Conservation (phyloP, 2,888 invertebrate genomes). For the Apamea crenata region DNA sequence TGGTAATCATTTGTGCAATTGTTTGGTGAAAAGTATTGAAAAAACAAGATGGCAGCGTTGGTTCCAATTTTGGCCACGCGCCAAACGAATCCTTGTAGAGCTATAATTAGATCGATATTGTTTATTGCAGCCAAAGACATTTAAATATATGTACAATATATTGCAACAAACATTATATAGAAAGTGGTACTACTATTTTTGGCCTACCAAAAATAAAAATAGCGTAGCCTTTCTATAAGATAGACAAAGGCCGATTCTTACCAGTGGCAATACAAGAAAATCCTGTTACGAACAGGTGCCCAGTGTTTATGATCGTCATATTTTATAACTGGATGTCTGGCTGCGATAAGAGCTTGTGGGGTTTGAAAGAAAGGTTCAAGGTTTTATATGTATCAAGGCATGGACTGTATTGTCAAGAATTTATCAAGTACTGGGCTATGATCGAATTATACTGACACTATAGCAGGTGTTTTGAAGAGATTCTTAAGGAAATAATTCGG, state of each 20-base stretch:
- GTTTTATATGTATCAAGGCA: slow-evolving; percentile 12
- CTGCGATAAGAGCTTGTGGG: slow-evolving; percentile 32
- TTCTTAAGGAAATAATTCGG: slow-evolving; percentile 10
- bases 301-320: slow-evolving; percentile 50
- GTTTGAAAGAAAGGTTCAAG: slow-evolving; percentile 41
- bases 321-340: slow-evolving; percentile 38
- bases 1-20: neutral
- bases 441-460: neutral
- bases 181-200: neutral
- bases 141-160: neutral
- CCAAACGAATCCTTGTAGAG: neutral
- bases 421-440: neutral
- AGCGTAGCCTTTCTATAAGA: slow-evolving; percentile 3
- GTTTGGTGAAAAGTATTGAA: neutral
- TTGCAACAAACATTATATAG: neutral
- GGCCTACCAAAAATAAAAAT: neutral
- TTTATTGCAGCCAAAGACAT: neutral
- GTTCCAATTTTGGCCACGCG: neutral
- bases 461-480: neutral
- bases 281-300: slow-evolving; percentile 59
- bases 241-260: slow-evolving; percentile 36
- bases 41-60: neutral
- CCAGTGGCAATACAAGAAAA: slow-evolving; percentile 47
- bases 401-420: neutral
- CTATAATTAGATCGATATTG: neutral